phyloP scores from a whole-genome alignment of 1,140 invertebrate species.

The Conus ventricosus region DNA sequence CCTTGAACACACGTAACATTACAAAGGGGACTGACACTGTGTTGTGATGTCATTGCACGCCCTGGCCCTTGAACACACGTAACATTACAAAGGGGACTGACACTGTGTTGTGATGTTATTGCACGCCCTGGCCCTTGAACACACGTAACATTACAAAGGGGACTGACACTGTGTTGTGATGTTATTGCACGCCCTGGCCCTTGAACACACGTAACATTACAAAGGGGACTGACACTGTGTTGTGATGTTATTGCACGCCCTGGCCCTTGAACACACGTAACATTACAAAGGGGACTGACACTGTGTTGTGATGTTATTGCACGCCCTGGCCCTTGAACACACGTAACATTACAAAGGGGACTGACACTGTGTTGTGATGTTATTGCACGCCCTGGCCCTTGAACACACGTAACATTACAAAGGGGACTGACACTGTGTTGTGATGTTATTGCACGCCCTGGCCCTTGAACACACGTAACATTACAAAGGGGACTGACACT shows the following conservation, averaged over 20 bases:
- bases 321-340: constrained; percentile 18
- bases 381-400: constrained; percentile 31
- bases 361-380: no score
- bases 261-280: background rate
- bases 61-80: constrained; percentile 1
- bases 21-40: background rate
- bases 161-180: no score
- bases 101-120: background rate
- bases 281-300: background rate
- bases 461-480: background rate
- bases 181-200: constrained; percentile 29
- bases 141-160: background rate
- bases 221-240: no score
- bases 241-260: constrained; percentile 26
- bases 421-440: no score
- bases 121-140: constrained; percentile 23
- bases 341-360: background rate
- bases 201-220: background rate
- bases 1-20: background rate
- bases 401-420: background rate
- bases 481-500: no score
- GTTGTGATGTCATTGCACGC: constrained; percentile 19
- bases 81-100: background rate
- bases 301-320: constrained; percentile 9
- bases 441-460: constrained; percentile 27